A percentile compares a stretch with the other conserved stretches of the same genome.
phyloP scores from a whole-genome alignment of 2,888 invertebrate genomes.

The Dendrolimus houi region DNA sequence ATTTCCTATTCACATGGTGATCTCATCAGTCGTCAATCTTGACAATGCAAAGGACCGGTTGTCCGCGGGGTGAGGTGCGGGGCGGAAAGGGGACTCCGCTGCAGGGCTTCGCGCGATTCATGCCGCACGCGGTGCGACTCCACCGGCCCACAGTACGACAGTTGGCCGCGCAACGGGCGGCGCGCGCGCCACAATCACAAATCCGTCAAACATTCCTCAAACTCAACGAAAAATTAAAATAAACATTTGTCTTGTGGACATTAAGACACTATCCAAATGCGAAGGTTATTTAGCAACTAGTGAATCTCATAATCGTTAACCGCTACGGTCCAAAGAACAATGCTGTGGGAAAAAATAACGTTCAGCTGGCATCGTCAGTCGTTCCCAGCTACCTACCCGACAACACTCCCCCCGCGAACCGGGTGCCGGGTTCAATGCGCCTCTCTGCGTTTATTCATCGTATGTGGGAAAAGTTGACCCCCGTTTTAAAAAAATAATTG shows the following conservation, averaged over 20 bases:
- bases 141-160: slow-evolving; percentile 47
- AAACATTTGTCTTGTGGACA: slow-evolving; percentile 33
- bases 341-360: slow-evolving; percentile 79
- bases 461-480: slow-evolving; percentile 77
- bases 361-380: slow-evolving; percentile 74
- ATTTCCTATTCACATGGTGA: slow-evolving; percentile 54
- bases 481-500: slow-evolving; percentile 67
- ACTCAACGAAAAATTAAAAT: slow-evolving; percentile 48
- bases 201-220: slow-evolving; percentile 45
- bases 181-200: slow-evolving; percentile 57
- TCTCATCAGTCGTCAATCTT: slow-evolving; percentile 71
- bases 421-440: slow-evolving; percentile 75
- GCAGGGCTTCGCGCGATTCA: slow-evolving; percentile 67
- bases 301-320: slow-evolving; percentile 35
- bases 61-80: slow-evolving; percentile 41
- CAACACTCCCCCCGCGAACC: slow-evolving; percentile 66
- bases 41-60: slow-evolving; percentile 73
- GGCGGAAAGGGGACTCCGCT: slow-evolving; percentile 47
- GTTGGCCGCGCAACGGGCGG: slow-evolving; percentile 62
- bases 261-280: slow-evolving; percentile 22
- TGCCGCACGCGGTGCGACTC: slow-evolving; percentile 41
- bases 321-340: slow-evolving; percentile 73
- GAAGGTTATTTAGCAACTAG: slow-evolving; percentile 35
- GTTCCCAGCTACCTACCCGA: slow-evolving; percentile 73
- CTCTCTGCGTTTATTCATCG: slow-evolving; percentile 75